A percentile compares a stretch with the other conserved stretches of the same genome.
phyloP scores from a whole-genome alignment of 2,888 invertebrate species.

The Gortyna flavago region DNA sequence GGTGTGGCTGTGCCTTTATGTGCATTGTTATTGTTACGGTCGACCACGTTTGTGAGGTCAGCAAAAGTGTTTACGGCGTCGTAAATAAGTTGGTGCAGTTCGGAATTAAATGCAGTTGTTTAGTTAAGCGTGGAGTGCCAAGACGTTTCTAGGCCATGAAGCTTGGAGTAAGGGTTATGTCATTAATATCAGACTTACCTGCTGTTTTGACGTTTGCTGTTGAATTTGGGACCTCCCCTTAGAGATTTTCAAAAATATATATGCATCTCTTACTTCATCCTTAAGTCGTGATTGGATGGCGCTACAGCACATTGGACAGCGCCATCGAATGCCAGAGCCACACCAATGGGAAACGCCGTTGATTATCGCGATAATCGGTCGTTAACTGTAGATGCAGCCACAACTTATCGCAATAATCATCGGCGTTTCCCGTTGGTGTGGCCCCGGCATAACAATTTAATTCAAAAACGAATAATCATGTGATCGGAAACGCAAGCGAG shows the following conservation, averaged over 20 bases:
- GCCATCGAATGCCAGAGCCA: too few relatives aligned
- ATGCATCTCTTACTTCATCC: background rate
- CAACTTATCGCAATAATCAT: too few relatives aligned
- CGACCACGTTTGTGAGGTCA: conserved; percentile 31
- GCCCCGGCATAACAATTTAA: too few relatives aligned
- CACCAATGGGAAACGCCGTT: too few relatives aligned
- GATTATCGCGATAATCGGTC: too few relatives aligned
- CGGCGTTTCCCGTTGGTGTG: too few relatives aligned
- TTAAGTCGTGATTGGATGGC: background rate
- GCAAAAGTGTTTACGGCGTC: conserved; percentile 21
- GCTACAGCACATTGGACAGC: too few relatives aligned
- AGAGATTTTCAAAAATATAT: background rate
- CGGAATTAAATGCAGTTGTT: background rate
- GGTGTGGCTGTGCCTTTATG: conserved; percentile 39
- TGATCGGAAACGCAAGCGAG: too few relatives aligned
- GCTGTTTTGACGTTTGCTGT: background rate
- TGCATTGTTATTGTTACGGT: conserved; percentile 46
- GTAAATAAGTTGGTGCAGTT: conserved; percentile 30
- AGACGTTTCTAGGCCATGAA: background rate
- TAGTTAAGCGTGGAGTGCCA: background rate
- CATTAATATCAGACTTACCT: background rate
- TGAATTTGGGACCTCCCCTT: background rate
- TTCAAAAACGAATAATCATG: too few relatives aligned
- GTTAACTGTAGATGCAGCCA: too few relatives aligned
- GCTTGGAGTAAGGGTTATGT: background rate